Evolutionary conservation across 1,140 invertebrate species (phyloP).

Genomic region (Chymomyza costata): DNA sequence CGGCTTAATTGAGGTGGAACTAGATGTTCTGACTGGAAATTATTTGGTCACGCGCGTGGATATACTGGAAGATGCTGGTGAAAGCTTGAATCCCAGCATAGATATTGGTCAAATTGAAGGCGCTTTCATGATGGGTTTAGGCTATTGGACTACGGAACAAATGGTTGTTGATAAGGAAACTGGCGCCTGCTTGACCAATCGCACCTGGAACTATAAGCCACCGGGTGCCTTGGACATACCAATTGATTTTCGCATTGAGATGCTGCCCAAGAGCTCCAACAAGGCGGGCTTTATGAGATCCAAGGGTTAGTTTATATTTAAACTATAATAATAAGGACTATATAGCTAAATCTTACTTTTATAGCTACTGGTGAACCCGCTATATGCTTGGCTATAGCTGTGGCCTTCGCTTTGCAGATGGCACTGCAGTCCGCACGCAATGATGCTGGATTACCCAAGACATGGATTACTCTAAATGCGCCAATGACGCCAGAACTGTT

Average conservation of each 20-base stretch:
- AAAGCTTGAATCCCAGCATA: constrained; percentile 83
- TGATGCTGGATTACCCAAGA: constrained; percentile 77
- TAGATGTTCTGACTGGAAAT: constrained; percentile 85
- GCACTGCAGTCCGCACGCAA: constrained; percentile 82
- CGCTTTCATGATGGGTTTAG: constrained; percentile 89
- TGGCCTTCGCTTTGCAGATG: constrained; percentile 84
- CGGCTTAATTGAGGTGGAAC: constrained; percentile 80
- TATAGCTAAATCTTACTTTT: too few relatives aligned
- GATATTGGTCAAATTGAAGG: constrained; percentile 93
- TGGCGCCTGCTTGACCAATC: constrained; percentile 79
- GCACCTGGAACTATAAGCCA: constrained; percentile 90
- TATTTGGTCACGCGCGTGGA: constrained; percentile 81
- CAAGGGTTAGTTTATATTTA: too few relatives aligned
- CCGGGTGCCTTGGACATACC: constrained; percentile 89
- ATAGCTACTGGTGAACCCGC: constrained; percentile 89
- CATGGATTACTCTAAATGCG: constrained; percentile 76
- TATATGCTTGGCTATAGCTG: constrained; percentile 80
- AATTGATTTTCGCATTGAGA: constrained; percentile 84
- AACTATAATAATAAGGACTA: too few relatives aligned
- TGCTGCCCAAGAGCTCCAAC: constrained; percentile 77
- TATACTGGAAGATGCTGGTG: constrained; percentile 83
- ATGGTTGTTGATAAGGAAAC: constrained; percentile 77
- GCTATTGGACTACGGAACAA: constrained; percentile 85
- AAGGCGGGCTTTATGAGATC: constrained; percentile 83
- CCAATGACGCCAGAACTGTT: constrained; percentile 76